A percentile compares a stretch with the other conserved stretches of the same genome.
phyloP scores from a whole-genome alignment of 2,113 vertebrate species.

The human (Homo sapiens) region GRCh38 chr5:25867001-25867500 shows the following conservation, averaged over 20 bases:
- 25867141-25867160: not conserved
- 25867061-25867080: not conserved
- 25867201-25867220: slow-evolving; percentile 20
- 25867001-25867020: not conserved
- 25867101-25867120: slow-evolving; percentile 31
- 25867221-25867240: not conserved
- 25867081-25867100: not conserved
- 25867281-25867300: not conserved
- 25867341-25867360: not conserved
- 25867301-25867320: not conserved
- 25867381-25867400: not conserved
- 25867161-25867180: slow-evolving; percentile 1
- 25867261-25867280: not conserved
- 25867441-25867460: not conserved
- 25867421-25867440: not conserved
- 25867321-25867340: not conserved
- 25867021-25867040: not conserved
- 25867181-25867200: not conserved
- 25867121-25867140: not conserved
- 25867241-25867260: not conserved
- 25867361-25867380: not conserved
- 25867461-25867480: not conserved
- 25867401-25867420: not conserved
- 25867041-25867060: not conserved
- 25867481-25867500: not conserved